Base-by-base conservation (phyloP, 2,113 vertebrate genomes). In the Pelusios castaneus region DNA sequence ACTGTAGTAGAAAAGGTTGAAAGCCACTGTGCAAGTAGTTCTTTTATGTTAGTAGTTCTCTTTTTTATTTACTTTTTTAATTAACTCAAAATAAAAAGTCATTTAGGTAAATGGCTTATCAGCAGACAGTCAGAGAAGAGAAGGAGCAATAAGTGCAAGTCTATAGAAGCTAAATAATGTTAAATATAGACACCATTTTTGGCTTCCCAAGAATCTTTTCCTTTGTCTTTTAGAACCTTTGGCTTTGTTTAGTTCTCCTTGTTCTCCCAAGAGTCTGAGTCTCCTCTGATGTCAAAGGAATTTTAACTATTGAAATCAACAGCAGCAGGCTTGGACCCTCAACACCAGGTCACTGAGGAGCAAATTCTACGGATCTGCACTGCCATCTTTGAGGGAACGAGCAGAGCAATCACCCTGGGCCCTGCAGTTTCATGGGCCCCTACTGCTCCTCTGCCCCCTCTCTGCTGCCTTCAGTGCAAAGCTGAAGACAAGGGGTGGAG, bases 201-300 rank as follows among this genome's bases (percentile, higher is more conserved):
- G 14, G 17, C 31, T 63, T 14, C 3, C 3, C 0, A 0, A 82
- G 25, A 91, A 80, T 8, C 1, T 3, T 77, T 88, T 84, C 4
- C 29, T 5, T 1, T 73, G 86, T 93, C 21, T 58, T 84, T 92
- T 41, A 79, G n/a, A 73, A 49, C 9, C 9, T 88, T 21, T 38
- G 17, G 63, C 54, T 10, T 54, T 60, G 76, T 58, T 89, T 76
- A 81, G 2, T 70, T 88, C 84, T 82, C 73, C 11, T 9, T 82
- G 6, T 14, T 91, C 49, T 10, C 52, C 1, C 43, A 77, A 49
- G 43, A 0, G 0, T 25, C 55, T 56, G 24, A 4, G 55, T 22
- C 24, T 56, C 1, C 25, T 56, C 24, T 56, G 55, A 56, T 10
- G 55, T 56, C 55, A 27, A 56, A 25, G 25, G 55, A 27, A 4